Percentiles rank a stretch among this genome's conserved stretches.
phyloP scores from a whole-genome alignment of 2,113 vertebrate species.

The Peromyscus polionotus region DNA sequence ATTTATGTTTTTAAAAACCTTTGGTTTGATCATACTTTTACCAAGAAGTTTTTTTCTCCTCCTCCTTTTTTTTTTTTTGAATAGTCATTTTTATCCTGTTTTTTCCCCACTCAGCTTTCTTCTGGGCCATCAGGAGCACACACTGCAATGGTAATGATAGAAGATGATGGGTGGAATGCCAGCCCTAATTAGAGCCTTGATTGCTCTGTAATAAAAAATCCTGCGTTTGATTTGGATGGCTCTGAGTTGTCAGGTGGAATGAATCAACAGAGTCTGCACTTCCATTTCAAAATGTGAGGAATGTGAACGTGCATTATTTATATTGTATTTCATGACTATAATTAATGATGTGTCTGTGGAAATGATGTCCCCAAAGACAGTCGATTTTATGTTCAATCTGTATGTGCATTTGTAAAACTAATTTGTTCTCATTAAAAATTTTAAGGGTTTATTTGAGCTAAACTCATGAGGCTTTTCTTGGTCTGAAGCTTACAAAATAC shows the following conservation, averaged over 20 bases:
- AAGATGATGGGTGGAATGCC: conserved; percentile 47
- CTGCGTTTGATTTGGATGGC: conserved; percentile 53
- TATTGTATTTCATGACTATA: conserved; percentile 70
- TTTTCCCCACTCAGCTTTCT: conserved; percentile 33
- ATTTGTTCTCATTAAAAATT: conserved; percentile 76
- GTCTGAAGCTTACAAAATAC: conserved; percentile 60
- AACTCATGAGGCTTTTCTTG: conserved; percentile 61
- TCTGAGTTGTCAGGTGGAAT: conserved; percentile 74
- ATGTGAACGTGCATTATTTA: conserved; percentile 72
- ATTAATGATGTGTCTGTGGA: conserved; percentile 79
- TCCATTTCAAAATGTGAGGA: conserved; percentile 62
- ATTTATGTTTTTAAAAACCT: not conserved
- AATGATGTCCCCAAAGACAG: conserved; percentile 73
- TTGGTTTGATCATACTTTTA: conserved; percentile 20
- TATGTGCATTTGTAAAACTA: conserved; percentile 78
- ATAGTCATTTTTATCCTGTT: conserved; percentile 50
- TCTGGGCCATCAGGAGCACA: conserved; percentile 18
- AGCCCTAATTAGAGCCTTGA: conserved; percentile 74
- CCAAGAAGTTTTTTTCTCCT: not conserved
- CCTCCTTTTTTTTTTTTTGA: not conserved
- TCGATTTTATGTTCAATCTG: conserved; percentile 73
- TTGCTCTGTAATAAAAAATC: conserved; percentile 69
- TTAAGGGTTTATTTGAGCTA: conserved; percentile 75
- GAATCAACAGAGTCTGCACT: conserved; percentile 63
- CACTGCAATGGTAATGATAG: conserved; percentile 62